A percentile compares a stretch with the other conserved stretches of the same genome.
phyloP scores from a whole-genome alignment of 2,113 vertebrate species.

The Cheilinus undulatus region DNA sequence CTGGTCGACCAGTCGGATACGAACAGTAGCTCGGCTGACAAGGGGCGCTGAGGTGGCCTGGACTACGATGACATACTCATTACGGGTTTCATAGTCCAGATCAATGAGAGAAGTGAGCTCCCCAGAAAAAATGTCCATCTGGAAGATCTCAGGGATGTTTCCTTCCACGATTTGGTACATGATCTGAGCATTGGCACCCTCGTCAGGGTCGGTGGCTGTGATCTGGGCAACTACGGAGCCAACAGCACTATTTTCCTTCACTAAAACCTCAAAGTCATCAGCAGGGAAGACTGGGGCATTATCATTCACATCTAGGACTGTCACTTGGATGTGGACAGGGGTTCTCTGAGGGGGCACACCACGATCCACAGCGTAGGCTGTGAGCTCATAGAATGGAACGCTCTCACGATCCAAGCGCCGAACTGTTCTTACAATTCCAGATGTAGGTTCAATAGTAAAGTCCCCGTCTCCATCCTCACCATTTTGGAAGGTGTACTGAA shows the following conservation, averaged over 20 bases:
- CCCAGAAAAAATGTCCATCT: conserved; percentile 99
- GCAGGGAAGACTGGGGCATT: conserved; percentile 96
- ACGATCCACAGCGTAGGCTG: conserved; percentile 94
- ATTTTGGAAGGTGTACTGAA: conserved; percentile 98
- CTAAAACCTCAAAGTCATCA: conserved; percentile 95
- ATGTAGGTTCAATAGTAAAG: conserved; percentile 98
- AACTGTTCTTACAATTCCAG: conserved; percentile 94
- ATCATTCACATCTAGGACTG: conserved; percentile 95
- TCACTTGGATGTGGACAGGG: conserved; percentile 95
- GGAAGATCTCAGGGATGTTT: conserved; percentile 98
- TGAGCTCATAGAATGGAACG: conserved; percentile 93
- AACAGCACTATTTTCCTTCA: conserved; percentile 97
- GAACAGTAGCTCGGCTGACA: conserved; percentile 95
- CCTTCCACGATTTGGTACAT: conserved; percentile 99
- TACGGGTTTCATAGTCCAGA: conserved; percentile 93
- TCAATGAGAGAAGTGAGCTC: conserved; percentile 97
- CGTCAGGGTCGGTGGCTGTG: conserved; percentile 94
- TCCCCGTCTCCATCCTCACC: conserved; percentile 98
- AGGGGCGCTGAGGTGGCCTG: conserved; percentile 97
- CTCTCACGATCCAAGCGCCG: conserved; percentile 94
- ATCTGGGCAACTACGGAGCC: conserved; percentile 98
- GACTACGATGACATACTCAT: conserved; percentile 96
- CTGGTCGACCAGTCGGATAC: conserved; percentile 93
- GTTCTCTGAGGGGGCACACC: conserved; percentile 92
- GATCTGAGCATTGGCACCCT: conserved; percentile 95